A percentile compares a stretch with the other conserved stretches of the same genome.
Evolutionary conservation across 2,113 vertebrate species (phyloP).

Genomic region (Platanista minor): DNA sequence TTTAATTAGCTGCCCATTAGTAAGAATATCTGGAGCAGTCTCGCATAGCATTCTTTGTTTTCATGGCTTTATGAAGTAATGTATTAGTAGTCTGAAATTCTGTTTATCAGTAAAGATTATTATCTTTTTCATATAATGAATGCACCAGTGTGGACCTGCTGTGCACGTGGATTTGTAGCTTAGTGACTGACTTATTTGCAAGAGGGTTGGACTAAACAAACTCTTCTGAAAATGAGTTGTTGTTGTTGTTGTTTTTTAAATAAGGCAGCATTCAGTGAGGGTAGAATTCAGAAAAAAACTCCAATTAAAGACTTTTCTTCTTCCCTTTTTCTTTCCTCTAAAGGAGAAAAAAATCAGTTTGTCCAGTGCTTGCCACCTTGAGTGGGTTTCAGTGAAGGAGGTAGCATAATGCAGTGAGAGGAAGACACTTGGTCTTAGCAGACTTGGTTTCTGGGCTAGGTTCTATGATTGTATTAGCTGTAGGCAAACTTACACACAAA

Average conservation of each 20-base stretch:
- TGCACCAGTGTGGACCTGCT: not conserved
- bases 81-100: conserved; percentile 41
- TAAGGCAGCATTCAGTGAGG: not conserved
- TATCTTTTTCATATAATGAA: not conserved
- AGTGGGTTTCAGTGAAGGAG: not conserved
- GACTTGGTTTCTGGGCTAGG: not conserved
- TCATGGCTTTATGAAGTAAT: conserved; percentile 56
- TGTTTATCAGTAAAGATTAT: conserved; percentile 56
- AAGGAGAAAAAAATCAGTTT: not conserved
- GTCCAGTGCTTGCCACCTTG: not conserved
- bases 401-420: not conserved
- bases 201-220: not conserved
- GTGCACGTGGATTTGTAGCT: not conserved
- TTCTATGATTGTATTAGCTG: not conserved
- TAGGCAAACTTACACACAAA: not conserved
- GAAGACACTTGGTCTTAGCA: not conserved
- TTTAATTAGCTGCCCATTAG: conserved; percentile 56
- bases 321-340: not conserved
- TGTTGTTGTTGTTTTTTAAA: not conserved
- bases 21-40: conserved; percentile 48
- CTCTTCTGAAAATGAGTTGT: not conserved
- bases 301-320: not conserved
- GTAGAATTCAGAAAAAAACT: not conserved
- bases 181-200: not conserved
- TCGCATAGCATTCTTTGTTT: conserved; percentile 64